phyloP scores from a whole-genome alignment of 2,888 invertebrate species.

The Minunthozetes semirufus region DNA sequence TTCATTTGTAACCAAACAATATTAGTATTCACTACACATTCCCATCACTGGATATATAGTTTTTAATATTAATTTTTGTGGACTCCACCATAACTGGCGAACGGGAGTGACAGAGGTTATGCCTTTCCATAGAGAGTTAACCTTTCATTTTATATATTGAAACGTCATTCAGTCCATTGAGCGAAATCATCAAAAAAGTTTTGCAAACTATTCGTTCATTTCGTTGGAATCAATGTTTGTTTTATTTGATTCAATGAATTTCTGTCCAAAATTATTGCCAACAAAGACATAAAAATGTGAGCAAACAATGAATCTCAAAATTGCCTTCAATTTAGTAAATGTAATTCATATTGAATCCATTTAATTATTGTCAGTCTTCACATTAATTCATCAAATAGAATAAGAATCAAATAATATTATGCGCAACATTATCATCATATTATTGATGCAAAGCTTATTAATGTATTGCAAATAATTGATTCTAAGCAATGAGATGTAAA shows the following conservation, averaged over 20 bases:
- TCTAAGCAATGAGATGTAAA: too few relatives aligned
- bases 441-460: too few relatives aligned
- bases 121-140: not conserved
- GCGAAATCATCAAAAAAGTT: slow-evolving; percentile 1
- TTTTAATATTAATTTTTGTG: not conserved
- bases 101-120: not conserved
- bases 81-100: not conserved
- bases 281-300: not conserved
- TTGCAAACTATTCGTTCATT: not conserved
- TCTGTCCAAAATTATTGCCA: not conserved
- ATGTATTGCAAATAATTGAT: too few relatives aligned
- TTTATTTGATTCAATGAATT: not conserved
- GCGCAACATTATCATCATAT: too few relatives aligned
- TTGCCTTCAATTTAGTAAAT: not conserved
- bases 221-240: not conserved
- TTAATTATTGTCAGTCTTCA: not conserved
- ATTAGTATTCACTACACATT: not conserved
- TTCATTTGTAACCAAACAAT: not conserved
- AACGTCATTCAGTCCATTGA: not conserved
- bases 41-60: not conserved
- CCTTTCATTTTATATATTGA: not conserved
- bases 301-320: not conserved
- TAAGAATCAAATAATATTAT: too few relatives aligned
- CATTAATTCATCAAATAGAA: not conserved
- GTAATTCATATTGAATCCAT: not conserved